Conservation (phyloP, 30 jellyfish, hydroid and myxozoan genomes). For the Hydractinia echinata region DNA sequence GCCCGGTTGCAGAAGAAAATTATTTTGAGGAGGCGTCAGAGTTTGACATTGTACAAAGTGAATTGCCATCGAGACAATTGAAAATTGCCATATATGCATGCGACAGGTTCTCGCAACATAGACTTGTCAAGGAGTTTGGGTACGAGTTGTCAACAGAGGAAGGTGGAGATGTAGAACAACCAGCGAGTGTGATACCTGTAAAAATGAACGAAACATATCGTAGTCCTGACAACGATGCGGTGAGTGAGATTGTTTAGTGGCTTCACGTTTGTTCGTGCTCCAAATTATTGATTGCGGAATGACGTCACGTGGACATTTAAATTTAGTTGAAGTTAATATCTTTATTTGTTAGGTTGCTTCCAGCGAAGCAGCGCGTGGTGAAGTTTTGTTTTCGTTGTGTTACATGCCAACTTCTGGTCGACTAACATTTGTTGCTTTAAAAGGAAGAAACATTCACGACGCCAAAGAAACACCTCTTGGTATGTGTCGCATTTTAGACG, state of each 20-base stretch:
- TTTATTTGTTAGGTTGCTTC: conserved; percentile 9
- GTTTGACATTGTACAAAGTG: conserved; percentile 57
- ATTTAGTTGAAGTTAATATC: too few relatives aligned
- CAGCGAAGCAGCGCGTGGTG: conserved; percentile 25
- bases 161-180: conserved; percentile 24
- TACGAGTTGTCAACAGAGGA: conserved; percentile 26
- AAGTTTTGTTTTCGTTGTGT: conserved; percentile 70
- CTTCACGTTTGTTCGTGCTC: background rate
- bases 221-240: conserved; percentile 21
- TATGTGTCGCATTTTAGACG: background rate
- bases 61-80: conserved; percentile 38
- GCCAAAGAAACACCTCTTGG: conserved; percentile 31
- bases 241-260: background rate
- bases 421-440: conserved; percentile 74
- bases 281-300: background rate
- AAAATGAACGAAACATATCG: conserved; percentile 2
- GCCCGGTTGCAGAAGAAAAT: conserved; percentile 63
- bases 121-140: conserved; percentile 43
- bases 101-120: conserved; percentile 72
- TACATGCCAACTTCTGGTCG: conserved; percentile 95
- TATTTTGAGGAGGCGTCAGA: conserved; percentile 81
- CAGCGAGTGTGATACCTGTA: conserved; percentile 10
- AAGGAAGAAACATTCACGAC: conserved; percentile 51
- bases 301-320: too few relatives aligned
- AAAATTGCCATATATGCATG: conserved; percentile 58